Evolutionary conservation across 2,113 vertebrate genomes (phyloP).

Genomic region (Eptatretus burgeri): DNA sequence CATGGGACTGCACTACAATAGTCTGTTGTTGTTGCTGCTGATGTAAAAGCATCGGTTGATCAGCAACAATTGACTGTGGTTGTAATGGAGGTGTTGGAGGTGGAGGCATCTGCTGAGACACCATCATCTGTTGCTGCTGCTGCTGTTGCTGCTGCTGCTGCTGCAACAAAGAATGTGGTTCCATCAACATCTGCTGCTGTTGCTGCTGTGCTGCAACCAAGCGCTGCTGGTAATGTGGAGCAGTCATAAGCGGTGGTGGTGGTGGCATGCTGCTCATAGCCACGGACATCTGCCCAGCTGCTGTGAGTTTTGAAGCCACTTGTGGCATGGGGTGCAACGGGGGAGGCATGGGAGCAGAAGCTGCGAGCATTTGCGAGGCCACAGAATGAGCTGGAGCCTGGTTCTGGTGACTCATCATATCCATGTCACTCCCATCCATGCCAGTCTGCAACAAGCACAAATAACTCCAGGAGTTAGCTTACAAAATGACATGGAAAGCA

Average conservation of each 20-base stretch:
- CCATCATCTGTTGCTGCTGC: background rate
- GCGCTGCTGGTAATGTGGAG: conserved; percentile 5
- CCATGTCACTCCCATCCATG: too few species aligned
- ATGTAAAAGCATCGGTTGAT: too few species aligned
- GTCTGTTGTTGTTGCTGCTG: too few species aligned
- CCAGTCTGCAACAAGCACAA: too few species aligned
- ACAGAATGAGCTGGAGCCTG: too few species aligned
- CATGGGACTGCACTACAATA: too few species aligned
- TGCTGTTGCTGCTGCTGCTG: background rate
- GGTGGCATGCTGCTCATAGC: background rate
- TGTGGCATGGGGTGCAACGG: background rate
- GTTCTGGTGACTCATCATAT: too few species aligned
- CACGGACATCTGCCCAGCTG: background rate
- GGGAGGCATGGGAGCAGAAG: conserved; percentile 2
- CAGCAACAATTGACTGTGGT: too few species aligned
- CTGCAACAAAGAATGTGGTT: background rate
- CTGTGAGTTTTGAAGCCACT: conserved; percentile 1
- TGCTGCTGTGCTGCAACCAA: conserved; percentile 2
- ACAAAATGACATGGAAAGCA: too few species aligned
- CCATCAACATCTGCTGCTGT: background rate
- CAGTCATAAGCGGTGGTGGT: conserved; percentile 1
- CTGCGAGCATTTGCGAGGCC: background rate
- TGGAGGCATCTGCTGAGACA: conserved; percentile 4
- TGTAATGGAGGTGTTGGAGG: too few species aligned
- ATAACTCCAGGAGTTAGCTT: too few species aligned